Evolutionary conservation across 2,888 invertebrate species (phyloP).

Genomic region (Drosophila quasianomalipes): DNA sequence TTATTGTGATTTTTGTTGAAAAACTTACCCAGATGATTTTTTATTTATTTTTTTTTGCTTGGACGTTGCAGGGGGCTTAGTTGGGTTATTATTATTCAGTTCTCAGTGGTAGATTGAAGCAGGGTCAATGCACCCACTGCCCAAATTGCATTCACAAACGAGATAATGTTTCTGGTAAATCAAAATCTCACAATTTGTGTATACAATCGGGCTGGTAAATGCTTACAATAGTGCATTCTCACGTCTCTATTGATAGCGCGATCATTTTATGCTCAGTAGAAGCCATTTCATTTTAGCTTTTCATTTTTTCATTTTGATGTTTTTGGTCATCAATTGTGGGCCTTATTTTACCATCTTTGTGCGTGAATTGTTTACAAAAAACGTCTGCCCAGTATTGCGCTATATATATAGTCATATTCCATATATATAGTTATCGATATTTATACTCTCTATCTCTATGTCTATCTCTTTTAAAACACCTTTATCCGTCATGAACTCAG

Average conservation of each 20-base stretch:
- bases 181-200: slow-evolving; percentile 50
- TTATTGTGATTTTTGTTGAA: slow-evolving; percentile 60
- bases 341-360: slow-evolving; percentile 85
- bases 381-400: slow-evolving; percentile 84
- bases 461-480: slow-evolving; percentile 50
- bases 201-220: slow-evolving; percentile 41
- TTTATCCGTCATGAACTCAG: slow-evolving; percentile 83
- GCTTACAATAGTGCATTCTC: slow-evolving; percentile 20
- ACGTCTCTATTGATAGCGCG: slow-evolving; percentile 47
- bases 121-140: slow-evolving; percentile 19
- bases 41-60: slow-evolving; percentile 38
- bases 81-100: slow-evolving; percentile 35
- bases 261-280: slow-evolving; percentile 65
- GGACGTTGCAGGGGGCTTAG: slow-evolving; percentile 59
- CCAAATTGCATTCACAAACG: slow-evolving; percentile 57
- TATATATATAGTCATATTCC: slow-evolving; percentile 62
- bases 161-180: slow-evolving; percentile 25
- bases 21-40: slow-evolving; percentile 74
- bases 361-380: slow-evolving; percentile 86
- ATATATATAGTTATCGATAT: slow-evolving; percentile 26
- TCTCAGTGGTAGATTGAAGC: slow-evolving; percentile 34
- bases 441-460: slow-evolving; percentile 7
- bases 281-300: slow-evolving; percentile 18
- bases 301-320: slow-evolving; percentile 13
- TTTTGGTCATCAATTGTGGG: slow-evolving; percentile 73